A percentile compares a stretch with the other conserved stretches of the same genome.
Conservation (phyloP, 53 echinoderm and acorn worm genomes). For the Arbacia lixula region DNA sequence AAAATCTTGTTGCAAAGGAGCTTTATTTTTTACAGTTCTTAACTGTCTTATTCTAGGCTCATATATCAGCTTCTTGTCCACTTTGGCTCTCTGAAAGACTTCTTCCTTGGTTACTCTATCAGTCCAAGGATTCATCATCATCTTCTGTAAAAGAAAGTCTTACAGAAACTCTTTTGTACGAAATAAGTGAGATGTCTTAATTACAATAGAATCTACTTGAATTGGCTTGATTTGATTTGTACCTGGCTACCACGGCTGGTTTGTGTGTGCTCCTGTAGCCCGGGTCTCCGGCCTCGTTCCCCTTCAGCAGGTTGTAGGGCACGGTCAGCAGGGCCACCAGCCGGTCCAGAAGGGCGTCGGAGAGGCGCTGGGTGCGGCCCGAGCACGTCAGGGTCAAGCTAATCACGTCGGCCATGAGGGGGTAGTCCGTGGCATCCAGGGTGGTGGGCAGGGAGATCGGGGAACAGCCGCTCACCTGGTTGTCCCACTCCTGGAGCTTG, state of each 20-base stretch:
- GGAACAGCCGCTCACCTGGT: constrained; percentile 40
- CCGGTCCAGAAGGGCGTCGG: neutral
- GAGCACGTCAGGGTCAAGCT: constrained; percentile 64
- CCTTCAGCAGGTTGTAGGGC: constrained; percentile 48
- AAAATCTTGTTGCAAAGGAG: too few species aligned
- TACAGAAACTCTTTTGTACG: too few species aligned
- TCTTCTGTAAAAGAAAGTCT: too few species aligned
- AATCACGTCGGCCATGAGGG: constrained; percentile 74
- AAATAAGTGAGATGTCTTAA: too few species aligned
- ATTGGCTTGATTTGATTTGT: too few species aligned
- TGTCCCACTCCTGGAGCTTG: constrained; percentile 79
- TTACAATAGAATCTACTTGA: too few species aligned
- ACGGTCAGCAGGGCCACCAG: constrained; percentile 29
- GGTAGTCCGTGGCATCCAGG: constrained; percentile 44
- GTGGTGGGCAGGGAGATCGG: constrained; percentile 71
- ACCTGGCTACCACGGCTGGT: constrained; percentile 64
- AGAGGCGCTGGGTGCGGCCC: neutral
- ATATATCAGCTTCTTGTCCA: too few species aligned
- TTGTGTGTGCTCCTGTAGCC: constrained; percentile 24
- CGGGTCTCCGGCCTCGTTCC: neutral
- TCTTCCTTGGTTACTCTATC: too few species aligned
- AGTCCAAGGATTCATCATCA: too few species aligned
- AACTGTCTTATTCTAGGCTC: too few species aligned
- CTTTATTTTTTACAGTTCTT: too few species aligned
- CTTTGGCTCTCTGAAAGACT: too few species aligned